Conservation (phyloP, 2,113 vertebrate genomes). For the Pygoscelis adeliae region DNA sequence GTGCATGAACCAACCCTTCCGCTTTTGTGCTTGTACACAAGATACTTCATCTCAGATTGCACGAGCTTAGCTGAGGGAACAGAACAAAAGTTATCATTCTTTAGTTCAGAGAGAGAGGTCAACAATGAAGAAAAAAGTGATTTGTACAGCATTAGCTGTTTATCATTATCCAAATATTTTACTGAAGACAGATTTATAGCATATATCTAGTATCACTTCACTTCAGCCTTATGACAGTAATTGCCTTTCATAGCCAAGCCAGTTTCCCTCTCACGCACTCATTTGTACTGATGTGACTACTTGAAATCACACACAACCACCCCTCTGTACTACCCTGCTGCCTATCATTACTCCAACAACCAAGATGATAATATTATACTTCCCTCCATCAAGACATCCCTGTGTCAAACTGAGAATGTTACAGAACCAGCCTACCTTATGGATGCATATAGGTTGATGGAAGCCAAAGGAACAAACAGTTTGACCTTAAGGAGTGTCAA, state of each 20-base stretch:
- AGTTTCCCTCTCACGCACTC: background rate
- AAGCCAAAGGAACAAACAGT: background rate
- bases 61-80: constrained; percentile 4
- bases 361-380: background rate
- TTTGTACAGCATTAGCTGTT: background rate
- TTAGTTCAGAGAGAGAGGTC: background rate
- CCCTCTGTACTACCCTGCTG: background rate
- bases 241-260: background rate
- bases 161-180: background rate
- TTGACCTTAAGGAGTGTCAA: background rate
- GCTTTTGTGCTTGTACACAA: background rate
- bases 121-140: background rate
- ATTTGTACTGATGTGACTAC: background rate
- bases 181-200: background rate
- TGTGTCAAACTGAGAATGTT: background rate
- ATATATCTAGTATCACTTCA: background rate
- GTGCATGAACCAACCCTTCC: constrained; percentile 80
- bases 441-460: background rate
- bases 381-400: background rate
- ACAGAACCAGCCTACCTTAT: background rate
- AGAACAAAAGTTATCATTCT: background rate
- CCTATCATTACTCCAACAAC: background rate
- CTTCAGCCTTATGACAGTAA: background rate
- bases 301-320: background rate
- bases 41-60: background rate